Evolutionary conservation across 2,797 vertebrate species (phyloP), one percentile per base, ranked within the genome.

Genomic region (Peromyscus nudipes): DNA sequence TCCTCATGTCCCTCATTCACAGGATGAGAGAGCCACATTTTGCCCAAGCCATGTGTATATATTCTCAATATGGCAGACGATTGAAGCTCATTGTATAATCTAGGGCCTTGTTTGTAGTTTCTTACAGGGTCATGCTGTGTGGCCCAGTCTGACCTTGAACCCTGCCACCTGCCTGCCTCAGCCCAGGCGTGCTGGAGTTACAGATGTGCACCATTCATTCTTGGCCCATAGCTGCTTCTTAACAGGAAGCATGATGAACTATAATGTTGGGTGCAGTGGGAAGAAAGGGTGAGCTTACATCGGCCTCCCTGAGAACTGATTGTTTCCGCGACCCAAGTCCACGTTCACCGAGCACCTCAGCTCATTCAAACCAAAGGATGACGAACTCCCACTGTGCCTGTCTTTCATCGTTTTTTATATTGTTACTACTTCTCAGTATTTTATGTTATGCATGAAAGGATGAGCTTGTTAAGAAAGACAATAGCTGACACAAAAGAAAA

Each of bases 361-460:
- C 11, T 93, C 82, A 87, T 46, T 92, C 52, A 85, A 90, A 71
- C 76, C 75, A 62, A 93, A 60, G 34, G 84, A 85, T 88, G 43
- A 79, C 55, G 75, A 80, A 60, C 37, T 71, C n/a, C 14, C 60
- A 71, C 25, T 25, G 27, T 76, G 34, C 34, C 49, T 69, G 75
- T 31, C 19, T 96, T 92, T 67, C 43, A 43, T 43, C 43, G 43
- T 43, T 43, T 55, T 95, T 49, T 19, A 55, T 12, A 86, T 91
- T 64, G 65, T 94, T 31, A 67, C 57, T 37, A 84, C 57, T 86
- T 95, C 43, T 49, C 71, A 60, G 16, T 17, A 37, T 82, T n/a
- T 92, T 69, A 27, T 52, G 46, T 83, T 46, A 69, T 6, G 95
- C 65, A 60, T 60, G 37, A 76, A 93, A 82, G 43, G 65, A 82